Conservation (phyloP, 2,797 vertebrate species). For the Sciurus vulgaris region DNA sequence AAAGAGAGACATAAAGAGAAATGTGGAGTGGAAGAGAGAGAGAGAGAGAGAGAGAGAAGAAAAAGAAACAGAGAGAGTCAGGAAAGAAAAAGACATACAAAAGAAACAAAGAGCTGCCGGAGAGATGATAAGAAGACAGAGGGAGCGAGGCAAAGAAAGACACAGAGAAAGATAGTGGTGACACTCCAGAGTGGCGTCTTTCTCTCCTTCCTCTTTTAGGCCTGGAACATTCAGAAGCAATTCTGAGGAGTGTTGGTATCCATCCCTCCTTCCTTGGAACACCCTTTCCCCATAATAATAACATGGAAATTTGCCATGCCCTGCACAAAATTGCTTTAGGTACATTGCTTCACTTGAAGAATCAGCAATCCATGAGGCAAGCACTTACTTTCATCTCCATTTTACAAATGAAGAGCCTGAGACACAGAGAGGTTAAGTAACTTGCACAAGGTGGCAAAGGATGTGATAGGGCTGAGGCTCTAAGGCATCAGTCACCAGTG, state of each 20-base stretch:
- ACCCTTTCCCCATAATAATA: background rate
- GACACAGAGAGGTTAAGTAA: background rate
- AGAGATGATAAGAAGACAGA: background rate
- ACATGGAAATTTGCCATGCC: background rate
- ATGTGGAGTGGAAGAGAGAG: background rate
- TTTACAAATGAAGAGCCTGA: background rate
- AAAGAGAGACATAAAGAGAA: background rate
- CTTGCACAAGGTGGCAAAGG: background rate
- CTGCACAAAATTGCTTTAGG: background rate
- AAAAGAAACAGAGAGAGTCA: too few relatives aligned
- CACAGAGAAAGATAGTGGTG: background rate
- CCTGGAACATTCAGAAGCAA: background rate
- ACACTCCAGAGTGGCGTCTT: background rate
- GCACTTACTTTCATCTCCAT: background rate
- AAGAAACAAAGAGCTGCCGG: background rate
- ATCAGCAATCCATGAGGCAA: background rate
- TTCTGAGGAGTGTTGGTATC: background rate
- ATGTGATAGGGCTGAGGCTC: background rate
- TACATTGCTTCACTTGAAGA: rapidly evolving
- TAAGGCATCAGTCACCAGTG: background rate
- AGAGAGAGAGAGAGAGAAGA: background rate
- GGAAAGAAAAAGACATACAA: background rate
- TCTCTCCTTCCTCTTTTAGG: background rate
- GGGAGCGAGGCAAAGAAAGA: background rate
- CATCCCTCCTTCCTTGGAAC: background rate